Evolutionary conservation across 64 coral and sea anemone genomes (phyloP).

Genomic region (Porites australiensis): DNA sequence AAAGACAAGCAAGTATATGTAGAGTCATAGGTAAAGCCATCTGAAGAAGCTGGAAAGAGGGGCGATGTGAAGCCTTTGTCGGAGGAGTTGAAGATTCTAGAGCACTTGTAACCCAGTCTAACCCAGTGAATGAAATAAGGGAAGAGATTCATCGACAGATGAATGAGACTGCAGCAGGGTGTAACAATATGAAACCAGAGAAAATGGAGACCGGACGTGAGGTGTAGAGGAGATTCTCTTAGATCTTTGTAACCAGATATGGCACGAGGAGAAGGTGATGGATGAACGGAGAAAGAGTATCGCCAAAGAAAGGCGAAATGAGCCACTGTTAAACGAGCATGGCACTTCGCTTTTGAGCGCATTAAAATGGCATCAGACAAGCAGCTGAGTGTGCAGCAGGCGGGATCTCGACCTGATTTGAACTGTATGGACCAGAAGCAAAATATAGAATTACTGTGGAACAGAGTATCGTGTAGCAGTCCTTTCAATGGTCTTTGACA

Average conservation of each 20-base stretch:
- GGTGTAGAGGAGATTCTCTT: conserved; percentile 46
- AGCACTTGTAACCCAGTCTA: conserved; percentile 1
- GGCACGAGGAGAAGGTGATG: conserved; percentile 21
- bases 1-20: conserved; percentile 35
- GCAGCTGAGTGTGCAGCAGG: neutral
- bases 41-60: too few species aligned
- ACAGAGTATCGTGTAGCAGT: neutral
- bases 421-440: conserved; percentile 43
- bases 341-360: too few species aligned
- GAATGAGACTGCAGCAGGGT: conserved; percentile 13
- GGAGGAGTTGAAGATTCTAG: conserved; percentile 38
- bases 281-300: conserved; percentile 55
- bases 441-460: conserved; percentile 1
- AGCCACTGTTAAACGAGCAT: neutral
- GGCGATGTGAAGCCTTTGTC: too few species aligned
- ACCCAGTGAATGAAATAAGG: neutral
- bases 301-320: conserved; percentile 61
- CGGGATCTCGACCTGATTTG: conserved; percentile 31
- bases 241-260: conserved; percentile 25
- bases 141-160: neutral
- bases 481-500: too few species aligned
- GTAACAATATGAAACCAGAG: conserved; percentile 17
- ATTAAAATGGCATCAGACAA: too few species aligned
- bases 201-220: neutral
- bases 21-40: too few species aligned